Conservation (phyloP, 2,113 vertebrate genomes). For the Corythoichthys haematopterus region DNA sequence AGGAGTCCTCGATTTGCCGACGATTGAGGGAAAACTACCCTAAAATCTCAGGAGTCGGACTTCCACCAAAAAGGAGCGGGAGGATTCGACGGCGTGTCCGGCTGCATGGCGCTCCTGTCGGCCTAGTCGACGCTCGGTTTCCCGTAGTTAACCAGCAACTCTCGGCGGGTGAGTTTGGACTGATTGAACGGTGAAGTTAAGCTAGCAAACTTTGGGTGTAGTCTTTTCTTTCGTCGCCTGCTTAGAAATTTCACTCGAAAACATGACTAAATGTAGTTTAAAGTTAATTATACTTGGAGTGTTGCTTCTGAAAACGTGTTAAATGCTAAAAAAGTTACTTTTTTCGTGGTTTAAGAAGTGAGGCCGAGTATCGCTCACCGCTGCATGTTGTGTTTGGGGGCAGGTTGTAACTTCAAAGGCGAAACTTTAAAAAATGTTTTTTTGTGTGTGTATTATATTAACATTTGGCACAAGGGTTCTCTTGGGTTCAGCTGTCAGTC, state of each 20-base stretch:
- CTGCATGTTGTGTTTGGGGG: slow-evolving; percentile 25
- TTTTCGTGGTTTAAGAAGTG: slow-evolving; percentile 41
- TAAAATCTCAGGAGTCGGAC: background rate
- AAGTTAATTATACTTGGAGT: background rate
- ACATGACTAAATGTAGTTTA: background rate
- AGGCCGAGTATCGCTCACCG: slow-evolving; percentile 24
- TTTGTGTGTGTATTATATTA: background rate
- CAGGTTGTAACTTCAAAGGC: background rate
- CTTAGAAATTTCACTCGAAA: background rate
- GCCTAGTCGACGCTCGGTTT: slow-evolving; percentile 10
- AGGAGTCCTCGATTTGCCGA: slow-evolving; percentile 34
- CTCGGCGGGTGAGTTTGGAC: slow-evolving; percentile 48
- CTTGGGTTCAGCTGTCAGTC: background rate
- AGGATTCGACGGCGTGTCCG: slow-evolving; percentile 1
- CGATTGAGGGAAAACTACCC: slow-evolving; percentile 1
- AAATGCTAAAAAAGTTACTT: too few relatives aligned
- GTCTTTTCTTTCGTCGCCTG: background rate
- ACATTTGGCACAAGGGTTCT: background rate
- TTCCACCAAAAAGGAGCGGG: background rate
- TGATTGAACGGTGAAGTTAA: slow-evolving; percentile 27
- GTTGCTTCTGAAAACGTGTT: background rate
- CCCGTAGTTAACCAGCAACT: slow-evolving; percentile 28
- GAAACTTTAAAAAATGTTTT: too few relatives aligned
- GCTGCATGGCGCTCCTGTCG: slow-evolving; percentile 35
- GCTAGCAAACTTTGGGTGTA: slow-evolving; percentile 31